Evolutionary conservation across 2,888 invertebrate species (phyloP).

Genomic region (Spialia ferax): DNA sequence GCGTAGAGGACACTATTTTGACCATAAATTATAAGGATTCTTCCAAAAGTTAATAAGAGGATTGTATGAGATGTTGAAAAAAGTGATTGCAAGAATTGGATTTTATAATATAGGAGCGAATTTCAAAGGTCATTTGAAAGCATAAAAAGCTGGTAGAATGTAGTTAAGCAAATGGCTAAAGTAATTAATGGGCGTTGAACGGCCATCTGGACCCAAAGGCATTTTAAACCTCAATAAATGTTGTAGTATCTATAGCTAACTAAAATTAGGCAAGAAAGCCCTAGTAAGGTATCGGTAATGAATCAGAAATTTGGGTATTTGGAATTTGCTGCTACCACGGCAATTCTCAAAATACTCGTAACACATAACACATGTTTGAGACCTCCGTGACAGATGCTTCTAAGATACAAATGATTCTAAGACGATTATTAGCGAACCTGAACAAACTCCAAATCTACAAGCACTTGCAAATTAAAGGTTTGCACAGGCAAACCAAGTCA

Average conservation of each 20-base stretch:
- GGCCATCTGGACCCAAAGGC: constrained; percentile 17
- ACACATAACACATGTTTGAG: too few species aligned
- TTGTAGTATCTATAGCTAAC: background rate
- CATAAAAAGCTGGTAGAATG: constrained; percentile 3
- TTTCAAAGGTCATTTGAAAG: background rate
- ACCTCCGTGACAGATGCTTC: too few species aligned
- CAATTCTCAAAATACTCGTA: too few species aligned
- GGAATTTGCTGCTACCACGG: too few species aligned
- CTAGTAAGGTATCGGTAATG: too few species aligned
- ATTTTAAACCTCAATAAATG: constrained; percentile 2
- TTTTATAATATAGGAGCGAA: background rate
- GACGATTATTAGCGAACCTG: too few species aligned
- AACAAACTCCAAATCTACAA: too few species aligned
- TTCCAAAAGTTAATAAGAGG: too few species aligned
- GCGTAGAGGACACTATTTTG: background rate
- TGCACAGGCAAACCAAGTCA: too few species aligned
- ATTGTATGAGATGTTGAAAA: background rate
- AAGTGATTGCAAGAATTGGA: background rate
- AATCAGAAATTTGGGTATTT: too few species aligned
- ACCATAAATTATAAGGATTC: background rate
- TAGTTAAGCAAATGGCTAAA: constrained; percentile 14
- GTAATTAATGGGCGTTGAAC: constrained; percentile 20
- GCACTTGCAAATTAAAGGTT: too few species aligned
- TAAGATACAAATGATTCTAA: too few species aligned
- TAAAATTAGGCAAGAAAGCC: background rate